Evolutionary conservation across 64 coral and sea anemone genomes (phyloP).

Genomic region (Porites lutea): DNA sequence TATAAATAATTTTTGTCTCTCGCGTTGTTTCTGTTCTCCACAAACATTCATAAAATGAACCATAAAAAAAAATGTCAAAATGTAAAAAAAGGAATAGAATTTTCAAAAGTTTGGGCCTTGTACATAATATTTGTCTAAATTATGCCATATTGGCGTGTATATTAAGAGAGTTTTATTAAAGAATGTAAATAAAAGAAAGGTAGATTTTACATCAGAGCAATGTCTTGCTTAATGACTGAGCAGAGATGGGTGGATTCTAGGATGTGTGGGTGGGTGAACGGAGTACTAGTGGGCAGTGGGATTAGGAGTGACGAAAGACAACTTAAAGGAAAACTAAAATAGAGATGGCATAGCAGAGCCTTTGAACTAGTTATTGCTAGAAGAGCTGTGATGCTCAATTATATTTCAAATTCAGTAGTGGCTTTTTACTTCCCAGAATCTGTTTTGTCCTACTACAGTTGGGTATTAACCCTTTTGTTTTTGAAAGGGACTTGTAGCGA

Average conservation of each 20-base stretch:
- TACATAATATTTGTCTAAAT: constrained; percentile 24
- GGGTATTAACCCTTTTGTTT: too few species aligned
- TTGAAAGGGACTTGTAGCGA: too few species aligned
- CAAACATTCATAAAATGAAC: constrained; percentile 17
- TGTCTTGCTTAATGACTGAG: not conserved
- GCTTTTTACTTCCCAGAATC: too few species aligned
- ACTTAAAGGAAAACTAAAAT: too few species aligned
- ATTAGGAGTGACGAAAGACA: not conserved
- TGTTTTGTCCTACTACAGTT: too few species aligned
- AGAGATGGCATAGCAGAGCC: too few species aligned
- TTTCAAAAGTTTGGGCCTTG: constrained; percentile 29
- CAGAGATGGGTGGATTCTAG: not conserved
- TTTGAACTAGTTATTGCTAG: too few species aligned
- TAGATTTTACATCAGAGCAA: not conserved
- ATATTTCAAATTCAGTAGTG: too few species aligned
- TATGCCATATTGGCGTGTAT: constrained; percentile 36
- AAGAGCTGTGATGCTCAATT: too few species aligned
- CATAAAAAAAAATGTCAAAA: not conserved
- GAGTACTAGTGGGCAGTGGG: not conserved
- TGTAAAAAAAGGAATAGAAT: constrained; percentile 20
- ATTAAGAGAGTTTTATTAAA: constrained; percentile 25
- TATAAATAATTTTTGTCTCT: not conserved
- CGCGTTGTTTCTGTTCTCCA: constrained; percentile 10
- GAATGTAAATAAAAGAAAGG: constrained; percentile 25
- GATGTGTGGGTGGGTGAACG: not conserved